Base-by-base conservation (phyloP, 2,888 invertebrate genomes). In the Eilema sororculum region DNA sequence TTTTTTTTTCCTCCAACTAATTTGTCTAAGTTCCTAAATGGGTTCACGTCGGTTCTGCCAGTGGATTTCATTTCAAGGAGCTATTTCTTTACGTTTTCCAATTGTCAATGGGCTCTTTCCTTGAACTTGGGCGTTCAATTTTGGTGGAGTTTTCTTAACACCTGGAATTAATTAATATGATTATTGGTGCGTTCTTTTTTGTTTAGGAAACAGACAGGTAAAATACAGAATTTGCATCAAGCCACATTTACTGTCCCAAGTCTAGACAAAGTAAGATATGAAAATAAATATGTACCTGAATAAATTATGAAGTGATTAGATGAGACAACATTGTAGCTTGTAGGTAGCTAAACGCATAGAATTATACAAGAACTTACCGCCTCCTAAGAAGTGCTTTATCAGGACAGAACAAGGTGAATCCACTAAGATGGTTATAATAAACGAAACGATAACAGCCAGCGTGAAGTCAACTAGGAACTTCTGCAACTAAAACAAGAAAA, bases 351-450 rank as follows among this genome's bases (percentile, higher is more conserved):
- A n/a, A 8, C 22, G 57, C 37, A 30, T 30, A 8, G 2, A 5
- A 5, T n/a, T n/a, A 5, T 28, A 28, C 41, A 10, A 30, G 22
- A 63, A 58, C 87, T 86, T 78, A 88, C 90, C 88, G 66, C 85
- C 85, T 13, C 87, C 87, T 79, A 92, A 82, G 12, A 87, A 75
- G 37, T 86, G 80, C 78, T 92, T 93, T 64, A 90, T 85, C 0
- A 93, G 72, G 0, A 84, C 85, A 3, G 91, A 85, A 74, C 88
- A 92, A 0, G 93, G 93, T 0, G 90, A 83, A 58, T 93, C 93
- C 0, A 93, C 86, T 0, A 90, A 20, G 13, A 93, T 75, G 1
- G 91, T 91, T 6, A 90, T 58, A 3, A 88, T 10, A 56, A 88
- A 91, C 0, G 90, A 80, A 1, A 89, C 84, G 1, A 89, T 37